Base-by-base conservation (phyloP, 2,888 invertebrate genomes). In the Nomada ferruginata region DNA sequence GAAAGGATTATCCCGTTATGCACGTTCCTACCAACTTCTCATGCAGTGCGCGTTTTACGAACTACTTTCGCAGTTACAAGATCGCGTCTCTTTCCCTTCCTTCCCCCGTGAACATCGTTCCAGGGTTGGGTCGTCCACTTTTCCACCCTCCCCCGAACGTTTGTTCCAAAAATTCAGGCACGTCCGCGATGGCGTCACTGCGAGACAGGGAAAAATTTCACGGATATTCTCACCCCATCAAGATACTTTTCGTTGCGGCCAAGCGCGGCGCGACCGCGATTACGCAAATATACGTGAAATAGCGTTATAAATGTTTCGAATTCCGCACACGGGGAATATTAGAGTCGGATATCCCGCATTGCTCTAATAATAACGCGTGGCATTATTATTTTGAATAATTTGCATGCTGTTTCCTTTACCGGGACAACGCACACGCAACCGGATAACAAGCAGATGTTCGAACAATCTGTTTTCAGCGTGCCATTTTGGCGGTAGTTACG, bases 1-100 rank as follows among this genome's bases (percentile, higher is more conserved):
- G 15, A 73, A 63, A 63, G 47, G 57, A 78, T 80, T 50, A 78
- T 72, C 69, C 70, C 47, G 59, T 52, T 77, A 70, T 69, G 64
- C 57, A 42, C 66, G 36, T 18, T 57, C 50, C 44, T 1, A 26
- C 52, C 2, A 72, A 68, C 66, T 70, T 61, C 20, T 18, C 59
- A 2, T 26, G 55, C 29, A 42, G 68, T 50, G 61, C 61, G 53
- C 44, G 18, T 50, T 71, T 79, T 53, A 61, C 10, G 20, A 80
- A 79, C 64, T 36, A 36, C 59, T 72, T 42, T 36, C 36, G 44
- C 64, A 10, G 5, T 78, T 26, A 20, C 36, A 26, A 55, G 55
- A 79, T 61, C 50, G 61, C 44, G 18, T 55, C 55, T 23, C 29
- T 20, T 26, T 11, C 26, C n/a, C 44, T 13, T 55, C 55, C 23